Evolutionary conservation across 2,797 vertebrate genomes (phyloP), one percentile per base, ranked within the genome.

Genomic region (Platalea minor): DNA sequence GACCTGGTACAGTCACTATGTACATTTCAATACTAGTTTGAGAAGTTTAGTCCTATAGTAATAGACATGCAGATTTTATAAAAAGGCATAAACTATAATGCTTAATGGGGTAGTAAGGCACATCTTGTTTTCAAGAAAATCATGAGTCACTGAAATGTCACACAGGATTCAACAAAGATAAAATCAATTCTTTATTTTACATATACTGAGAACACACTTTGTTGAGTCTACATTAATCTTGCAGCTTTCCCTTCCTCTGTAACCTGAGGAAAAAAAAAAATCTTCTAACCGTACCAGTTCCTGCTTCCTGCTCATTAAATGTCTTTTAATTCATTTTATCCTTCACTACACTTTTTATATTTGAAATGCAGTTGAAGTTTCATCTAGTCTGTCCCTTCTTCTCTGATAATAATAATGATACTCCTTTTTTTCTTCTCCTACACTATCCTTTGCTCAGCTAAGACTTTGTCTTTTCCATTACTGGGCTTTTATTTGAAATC

Each of bases 281-380:
- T 68, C 28, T 84, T 80, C 78, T 53, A 93, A 82, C 41, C 5
- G 2, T 80, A 76, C 37, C 15, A 59, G 29, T 96, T 88, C 70
- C 57, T 89, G 20, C 82, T 91, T 75, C 69, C 75, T 79, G 28
- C 29, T 97, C 68, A 92, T 88, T 95, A 96, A 91, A 39, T 75
- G 25, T 76, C 48, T 92, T 73, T 85, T 85, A 93, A 54, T 93
- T 97, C 67, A 81, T 89, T 97, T 97, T 83, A 64, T 65, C 57
- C 76, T 97, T 92, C 59, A 46, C 11, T 91, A 48, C 63, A 35
- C 29, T 45, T n/a, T 93, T 89, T 60, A 28, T 48, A 6, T 64
- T 56, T 94, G 59, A 92, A 96, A 96, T 70, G 24, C 7, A 78
- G 48, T 48, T 85, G 33, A 68, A 69, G 56, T 35, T 94, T 93